These are phyloP conservation scores for Alfaro cultratus DNA, from an alignment of 2,797 vertebrate species.

Conservation along the genomic window DNA sequence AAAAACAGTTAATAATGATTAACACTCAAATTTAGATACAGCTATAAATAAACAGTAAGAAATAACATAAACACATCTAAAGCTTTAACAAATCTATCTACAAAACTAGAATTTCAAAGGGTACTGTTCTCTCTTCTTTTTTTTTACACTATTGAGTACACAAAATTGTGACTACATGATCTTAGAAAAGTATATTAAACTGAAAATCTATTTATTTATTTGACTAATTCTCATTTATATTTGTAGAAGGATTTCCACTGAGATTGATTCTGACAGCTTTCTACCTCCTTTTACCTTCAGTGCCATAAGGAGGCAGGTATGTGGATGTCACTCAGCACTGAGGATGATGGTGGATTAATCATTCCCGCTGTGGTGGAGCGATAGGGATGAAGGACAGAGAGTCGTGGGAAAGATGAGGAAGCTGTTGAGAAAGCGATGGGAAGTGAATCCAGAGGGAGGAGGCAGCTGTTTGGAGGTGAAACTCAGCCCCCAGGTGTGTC, in stretches of 20 bases:
- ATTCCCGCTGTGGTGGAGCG: slow-evolving; percentile 30
- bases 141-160: background rate
- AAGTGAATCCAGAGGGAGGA: slow-evolving; percentile 26
- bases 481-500: slow-evolving; percentile 77
- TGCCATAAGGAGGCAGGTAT: slow-evolving; percentile 42
- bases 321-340: slow-evolving; percentile 28
- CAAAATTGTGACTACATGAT: background rate
- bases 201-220: background rate
- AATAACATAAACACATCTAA: background rate
- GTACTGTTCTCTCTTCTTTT: background rate
- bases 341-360: slow-evolving; percentile 34
- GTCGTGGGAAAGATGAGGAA: slow-evolving; percentile 8
- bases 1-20: background rate
- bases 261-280: slow-evolving; percentile 18
- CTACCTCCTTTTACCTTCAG: slow-evolving; percentile 25
- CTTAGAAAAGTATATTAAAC: background rate
- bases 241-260: background rate
- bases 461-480: slow-evolving; percentile 57
- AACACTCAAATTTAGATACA: background rate
- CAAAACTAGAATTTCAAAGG: background rate
- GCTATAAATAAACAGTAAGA: background rate
- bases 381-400: slow-evolving; percentile 27
- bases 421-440: slow-evolving; percentile 1
- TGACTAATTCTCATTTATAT: background rate
- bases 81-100: background rate